Percentiles rank a stretch among this genome's conserved stretches.
phyloP scores from a whole-genome alignment of 2,888 invertebrate species.

The Mongoloraphidia duomilia region DNA sequence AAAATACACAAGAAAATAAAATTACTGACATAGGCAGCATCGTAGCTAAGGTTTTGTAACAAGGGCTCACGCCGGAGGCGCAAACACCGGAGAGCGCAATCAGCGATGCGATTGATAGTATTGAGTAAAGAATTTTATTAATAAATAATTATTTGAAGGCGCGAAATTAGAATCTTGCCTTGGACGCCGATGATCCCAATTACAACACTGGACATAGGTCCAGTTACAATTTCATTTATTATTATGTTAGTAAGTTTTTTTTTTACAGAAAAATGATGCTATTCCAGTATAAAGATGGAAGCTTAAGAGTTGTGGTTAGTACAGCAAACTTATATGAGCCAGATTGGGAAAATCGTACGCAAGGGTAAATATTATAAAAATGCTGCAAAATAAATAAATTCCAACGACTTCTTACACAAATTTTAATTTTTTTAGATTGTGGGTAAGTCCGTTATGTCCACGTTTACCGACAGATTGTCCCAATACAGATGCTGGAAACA shows the following conservation, averaged over 20 bases:
- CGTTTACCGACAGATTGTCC: slow-evolving; percentile 38
- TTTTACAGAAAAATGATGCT: slow-evolving; percentile 70
- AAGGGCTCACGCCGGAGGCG: too few species aligned
- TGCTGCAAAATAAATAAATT: background rate
- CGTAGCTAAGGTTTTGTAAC: too few species aligned
- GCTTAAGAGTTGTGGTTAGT: slow-evolving; percentile 71
- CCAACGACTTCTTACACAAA: background rate
- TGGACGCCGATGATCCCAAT: background rate
- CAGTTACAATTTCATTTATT: too few species aligned
- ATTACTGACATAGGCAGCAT: too few species aligned
- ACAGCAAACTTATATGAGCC: slow-evolving; percentile 84
- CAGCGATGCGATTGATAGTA: too few species aligned
- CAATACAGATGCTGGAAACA: slow-evolving; percentile 51
- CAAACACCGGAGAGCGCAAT: too few species aligned
- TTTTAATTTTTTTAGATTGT: slow-evolving; percentile 41
- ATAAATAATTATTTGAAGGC: too few species aligned
- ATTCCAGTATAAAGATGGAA: slow-evolving; percentile 65
- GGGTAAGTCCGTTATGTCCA: slow-evolving; percentile 76
- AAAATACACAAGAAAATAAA: too few species aligned
- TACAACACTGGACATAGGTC: too few species aligned
- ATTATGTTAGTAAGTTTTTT: slow-evolving; percentile 8
- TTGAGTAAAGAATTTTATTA: too few species aligned
- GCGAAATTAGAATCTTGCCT: background rate
- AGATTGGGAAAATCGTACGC: slow-evolving; percentile 91
- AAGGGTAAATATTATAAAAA: slow-evolving; percentile 46